phyloP scores from a whole-genome alignment of 2,888 invertebrate genomes.

The Harmothoe impar region DNA sequence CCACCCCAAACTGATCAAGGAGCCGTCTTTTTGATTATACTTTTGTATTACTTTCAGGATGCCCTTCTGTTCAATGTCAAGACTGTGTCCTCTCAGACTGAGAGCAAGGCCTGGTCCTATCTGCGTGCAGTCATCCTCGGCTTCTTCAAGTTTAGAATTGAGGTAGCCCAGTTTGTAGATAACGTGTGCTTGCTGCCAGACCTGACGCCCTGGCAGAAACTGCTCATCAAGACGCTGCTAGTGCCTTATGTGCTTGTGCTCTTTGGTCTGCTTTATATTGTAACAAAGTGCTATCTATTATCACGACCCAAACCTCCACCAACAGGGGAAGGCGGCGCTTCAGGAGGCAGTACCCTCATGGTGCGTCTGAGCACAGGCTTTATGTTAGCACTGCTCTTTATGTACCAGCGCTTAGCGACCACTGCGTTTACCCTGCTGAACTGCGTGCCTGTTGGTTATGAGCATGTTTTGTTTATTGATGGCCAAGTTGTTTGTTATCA shows the following conservation, averaged over 20 bases:
- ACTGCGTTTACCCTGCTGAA: constrained; percentile 71
- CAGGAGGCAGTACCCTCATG: constrained; percentile 61
- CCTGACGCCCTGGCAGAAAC: constrained; percentile 66
- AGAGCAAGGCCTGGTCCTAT: constrained; percentile 57
- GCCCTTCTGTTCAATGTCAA: constrained; percentile 69
- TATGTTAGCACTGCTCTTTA: constrained; percentile 70
- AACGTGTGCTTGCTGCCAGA: constrained; percentile 68
- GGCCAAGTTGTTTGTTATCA: constrained; percentile 70
- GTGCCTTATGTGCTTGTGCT: constrained; percentile 68
- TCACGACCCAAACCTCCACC: neutral
- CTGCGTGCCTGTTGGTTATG: constrained; percentile 70
- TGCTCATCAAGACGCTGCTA: constrained; percentile 67
- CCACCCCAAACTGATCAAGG: constrained; percentile 67
- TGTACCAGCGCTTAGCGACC: constrained; percentile 71
- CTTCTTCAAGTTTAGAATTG: constrained; percentile 69
- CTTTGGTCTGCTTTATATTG: constrained; percentile 67
- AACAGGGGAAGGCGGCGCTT: neutral
- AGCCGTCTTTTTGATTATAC: constrained; percentile 71
- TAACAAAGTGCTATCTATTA: constrained; percentile 55
- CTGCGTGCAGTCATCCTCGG: constrained; percentile 67
- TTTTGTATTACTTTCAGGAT: constrained; percentile 72
- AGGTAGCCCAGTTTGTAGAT: constrained; percentile 68
- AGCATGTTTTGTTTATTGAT: constrained; percentile 69
- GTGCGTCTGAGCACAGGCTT: constrained; percentile 70
- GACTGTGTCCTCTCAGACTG: constrained; percentile 60